A percentile compares a stretch with the other conserved stretches of the same genome.
Evolutionary conservation across 2,113 vertebrate species (phyloP).

Genomic region (Suncus etruscus): DNA sequence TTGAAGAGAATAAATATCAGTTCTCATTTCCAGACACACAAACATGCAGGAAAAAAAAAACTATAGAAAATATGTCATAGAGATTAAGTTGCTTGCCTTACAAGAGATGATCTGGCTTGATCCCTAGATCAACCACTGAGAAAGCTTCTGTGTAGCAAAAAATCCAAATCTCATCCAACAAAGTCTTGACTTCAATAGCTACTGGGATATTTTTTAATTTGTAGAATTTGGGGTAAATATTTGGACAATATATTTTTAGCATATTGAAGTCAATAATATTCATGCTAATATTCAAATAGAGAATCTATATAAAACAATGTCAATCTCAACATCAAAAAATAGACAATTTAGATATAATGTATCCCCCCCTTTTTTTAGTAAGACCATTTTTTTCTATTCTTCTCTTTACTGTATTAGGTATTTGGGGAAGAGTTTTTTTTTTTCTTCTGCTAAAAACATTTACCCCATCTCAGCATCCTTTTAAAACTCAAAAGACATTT

Average conservation of each 20-base stretch:
- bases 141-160: no score
- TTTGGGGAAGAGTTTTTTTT: slow-evolving; percentile 31
- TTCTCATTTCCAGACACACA: slow-evolving; percentile 3
- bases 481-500: slow-evolving; percentile 68
- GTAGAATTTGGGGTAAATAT: not conserved
- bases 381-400: slow-evolving; percentile 36
- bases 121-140: no score
- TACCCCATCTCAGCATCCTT: slow-evolving; percentile 54
- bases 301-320: slow-evolving; percentile 23
- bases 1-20: slow-evolving; percentile 51
- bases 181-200: not conserved
- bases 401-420: not conserved
- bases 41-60: not conserved
- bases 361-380: not conserved
- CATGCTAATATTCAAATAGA: slow-evolving; percentile 1
- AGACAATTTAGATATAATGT: not conserved
- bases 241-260: slow-evolving; percentile 17
- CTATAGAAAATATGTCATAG: no score
- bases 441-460: slow-evolving; percentile 65
- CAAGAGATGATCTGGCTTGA: no score
- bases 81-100: no score
- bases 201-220: not conserved
- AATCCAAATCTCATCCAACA: no score
- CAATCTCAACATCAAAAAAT: not conserved
- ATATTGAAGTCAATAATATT: not conserved